These are phyloP conservation scores for Ariolimax columbianus DNA, from an alignment of 2,888 invertebrate species.

Conservation along the genomic window DNA sequence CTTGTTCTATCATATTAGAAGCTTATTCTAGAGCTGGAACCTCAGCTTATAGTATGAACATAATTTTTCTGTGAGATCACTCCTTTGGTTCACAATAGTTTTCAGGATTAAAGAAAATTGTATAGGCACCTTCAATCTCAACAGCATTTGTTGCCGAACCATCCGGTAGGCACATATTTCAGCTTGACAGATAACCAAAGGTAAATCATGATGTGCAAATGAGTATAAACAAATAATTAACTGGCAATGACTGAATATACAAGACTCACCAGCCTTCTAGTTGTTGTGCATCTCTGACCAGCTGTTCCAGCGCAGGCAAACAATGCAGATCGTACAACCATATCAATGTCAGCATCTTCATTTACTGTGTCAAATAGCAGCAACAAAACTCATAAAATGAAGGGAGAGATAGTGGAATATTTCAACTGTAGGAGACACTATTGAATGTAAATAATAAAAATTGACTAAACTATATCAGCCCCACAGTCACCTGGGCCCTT, in stretches of 20 bases:
- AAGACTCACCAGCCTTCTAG: conserved; percentile 82
- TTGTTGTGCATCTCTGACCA: conserved; percentile 98
- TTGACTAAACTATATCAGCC: no score
- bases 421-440: background rate
- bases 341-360: conserved; percentile 93
- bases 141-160: no score
- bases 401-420: background rate
- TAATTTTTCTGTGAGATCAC: no score
- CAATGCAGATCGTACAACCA: conserved; percentile 93
- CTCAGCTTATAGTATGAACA: no score
- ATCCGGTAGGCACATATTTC: no score
- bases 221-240: background rate
- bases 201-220: background rate
- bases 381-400: background rate
- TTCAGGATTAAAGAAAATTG: no score
- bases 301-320: conserved; percentile 99
- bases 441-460: no score
- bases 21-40: no score
- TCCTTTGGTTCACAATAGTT: no score
- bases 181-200: background rate
- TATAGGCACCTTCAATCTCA: no score
- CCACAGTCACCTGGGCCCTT: no score
- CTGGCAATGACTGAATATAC: background rate
- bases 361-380: conserved; percentile 82
- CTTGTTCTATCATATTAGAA: no score